These are phyloP conservation scores for Batillaria attramentaria DNA, from an alignment of 1,140 invertebrate species.

Conservation along the genomic window DNA sequence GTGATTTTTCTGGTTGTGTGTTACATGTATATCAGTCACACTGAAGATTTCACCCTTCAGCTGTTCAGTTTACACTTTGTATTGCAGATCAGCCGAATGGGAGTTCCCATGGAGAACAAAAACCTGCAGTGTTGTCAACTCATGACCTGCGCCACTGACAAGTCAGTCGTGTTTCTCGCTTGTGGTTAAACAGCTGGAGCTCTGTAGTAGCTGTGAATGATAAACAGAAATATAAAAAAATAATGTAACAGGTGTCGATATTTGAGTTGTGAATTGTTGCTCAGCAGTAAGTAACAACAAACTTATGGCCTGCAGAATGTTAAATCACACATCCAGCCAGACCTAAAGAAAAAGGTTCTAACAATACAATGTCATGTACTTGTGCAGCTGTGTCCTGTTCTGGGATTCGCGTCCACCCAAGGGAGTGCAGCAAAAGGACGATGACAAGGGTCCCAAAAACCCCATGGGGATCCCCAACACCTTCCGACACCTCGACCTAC, in stretches of 20 bases:
- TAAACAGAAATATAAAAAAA: too few species aligned
- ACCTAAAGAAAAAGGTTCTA: too few species aligned
- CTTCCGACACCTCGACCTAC: slow-evolving; percentile 69
- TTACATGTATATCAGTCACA: not conserved
- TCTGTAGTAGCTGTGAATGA: too few species aligned
- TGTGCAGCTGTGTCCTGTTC: slow-evolving; percentile 64
- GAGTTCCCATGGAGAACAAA: slow-evolving; percentile 70
- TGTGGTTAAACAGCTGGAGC: not conserved
- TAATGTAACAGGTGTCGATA: too few species aligned
- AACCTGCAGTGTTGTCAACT: slow-evolving; percentile 62
- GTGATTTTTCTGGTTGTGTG: not conserved
- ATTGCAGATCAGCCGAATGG: slow-evolving; percentile 69
- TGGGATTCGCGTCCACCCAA: slow-evolving; percentile 70
- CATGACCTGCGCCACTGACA: slow-evolving; percentile 69
- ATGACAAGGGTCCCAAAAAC: slow-evolving; percentile 59
- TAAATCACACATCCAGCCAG: too few species aligned
- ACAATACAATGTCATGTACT: too few species aligned
- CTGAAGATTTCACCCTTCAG: too few species aligned
- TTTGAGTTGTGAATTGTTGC: too few species aligned
- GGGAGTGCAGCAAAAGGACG: slow-evolving; percentile 49
- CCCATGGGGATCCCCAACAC: slow-evolving; percentile 66
- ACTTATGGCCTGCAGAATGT: too few species aligned
- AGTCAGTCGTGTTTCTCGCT: slow-evolving; percentile 58
- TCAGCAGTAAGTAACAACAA: too few species aligned
- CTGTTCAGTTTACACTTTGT: too few species aligned